These are phyloP conservation scores for Drosophila bocqueti DNA, from an alignment of 1,140 invertebrate species.

Conservation along the genomic window DNA sequence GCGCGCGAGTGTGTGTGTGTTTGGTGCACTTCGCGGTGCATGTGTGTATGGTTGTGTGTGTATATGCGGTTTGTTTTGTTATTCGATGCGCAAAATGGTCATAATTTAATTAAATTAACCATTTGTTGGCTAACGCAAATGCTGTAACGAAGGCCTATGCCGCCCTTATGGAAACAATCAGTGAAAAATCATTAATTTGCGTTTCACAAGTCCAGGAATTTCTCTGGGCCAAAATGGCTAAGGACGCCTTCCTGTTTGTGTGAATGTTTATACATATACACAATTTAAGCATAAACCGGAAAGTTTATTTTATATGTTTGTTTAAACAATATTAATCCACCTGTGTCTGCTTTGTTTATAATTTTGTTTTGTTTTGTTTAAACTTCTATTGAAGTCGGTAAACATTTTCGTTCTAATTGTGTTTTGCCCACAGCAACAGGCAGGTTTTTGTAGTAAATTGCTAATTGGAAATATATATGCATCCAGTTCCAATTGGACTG, in stretches of 20 bases:
- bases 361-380: neutral
- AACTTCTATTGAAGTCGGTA: neutral
- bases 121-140: conserved; percentile 35
- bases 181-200: conserved; percentile 29
- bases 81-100: conserved; percentile 64
- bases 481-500: neutral
- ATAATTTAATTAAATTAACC: conserved; percentile 64
- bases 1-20: conserved; percentile 6
- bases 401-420: neutral
- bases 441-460: neutral
- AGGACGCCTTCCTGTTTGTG: conserved; percentile 9
- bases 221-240: conserved; percentile 7
- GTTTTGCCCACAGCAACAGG: conserved; percentile 18
- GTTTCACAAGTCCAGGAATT: neutral
- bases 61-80: conserved; percentile 68
- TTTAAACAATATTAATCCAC: neutral
- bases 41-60: conserved; percentile 11
- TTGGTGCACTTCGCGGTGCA: conserved; percentile 26
- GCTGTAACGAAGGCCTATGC: conserved; percentile 6
- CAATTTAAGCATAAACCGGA: neutral
- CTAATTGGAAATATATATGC: conserved; percentile 2
- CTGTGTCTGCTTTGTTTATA: conserved; percentile 7
- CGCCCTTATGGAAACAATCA: neutral
- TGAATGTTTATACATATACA: neutral
- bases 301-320: conserved; percentile 1